Evolutionary conservation across 2,113 vertebrate species (phyloP), one percentile per base, ranked within the genome.

Genomic region (Rhagologus leucostigma): DNA sequence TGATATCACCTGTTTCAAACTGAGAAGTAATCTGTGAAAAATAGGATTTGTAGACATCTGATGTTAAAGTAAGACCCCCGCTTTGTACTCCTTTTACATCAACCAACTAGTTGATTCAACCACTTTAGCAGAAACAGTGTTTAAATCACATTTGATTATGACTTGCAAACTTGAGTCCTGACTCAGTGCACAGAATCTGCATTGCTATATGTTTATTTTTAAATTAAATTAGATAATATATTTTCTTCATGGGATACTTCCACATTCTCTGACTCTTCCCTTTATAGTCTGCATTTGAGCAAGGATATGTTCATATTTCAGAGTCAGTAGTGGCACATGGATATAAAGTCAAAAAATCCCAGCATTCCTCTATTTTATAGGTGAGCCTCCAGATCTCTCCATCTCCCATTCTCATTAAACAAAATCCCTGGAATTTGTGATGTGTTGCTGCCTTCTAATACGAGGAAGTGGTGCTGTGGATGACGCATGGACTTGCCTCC

Each of bases 361-460:
- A 26, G 50, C 24, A 79, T 82, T 95, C 64, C 84, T 92, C 49
- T 56, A 4, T n/a, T 57, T 84, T 50, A 88, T 81, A 96, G 85
- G 53, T 95, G 81, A 93, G 50, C 57, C 62, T 91, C 85, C 87
- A 90, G 71, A 83, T 75, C 65, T 84, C 81, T 91, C 62, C 50
- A 93, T 52, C 88, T 93, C 59, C 68, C 87, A 44, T 91, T 96
- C 81, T 79, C 67, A 75, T 88, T 84, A 93, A 90, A 91, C 29
- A 95, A 96, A 95, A 91, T 64, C 79, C 47, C 89, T 81, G 50
- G 80, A 94, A 92, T 86, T 63, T 95, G 67, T 91, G 56, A 71
- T 85, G 23, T 44, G 42, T 76, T 94, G 44, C 70, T 96, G 87
- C 41, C 79, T 92, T 94, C 55, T 70, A 89, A 82, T 53, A 90